A percentile compares a stretch with the other conserved stretches of the same genome.
phyloP scores from a whole-genome alignment of 1,140 invertebrate species.

The Halictus rubicundus region DNA sequence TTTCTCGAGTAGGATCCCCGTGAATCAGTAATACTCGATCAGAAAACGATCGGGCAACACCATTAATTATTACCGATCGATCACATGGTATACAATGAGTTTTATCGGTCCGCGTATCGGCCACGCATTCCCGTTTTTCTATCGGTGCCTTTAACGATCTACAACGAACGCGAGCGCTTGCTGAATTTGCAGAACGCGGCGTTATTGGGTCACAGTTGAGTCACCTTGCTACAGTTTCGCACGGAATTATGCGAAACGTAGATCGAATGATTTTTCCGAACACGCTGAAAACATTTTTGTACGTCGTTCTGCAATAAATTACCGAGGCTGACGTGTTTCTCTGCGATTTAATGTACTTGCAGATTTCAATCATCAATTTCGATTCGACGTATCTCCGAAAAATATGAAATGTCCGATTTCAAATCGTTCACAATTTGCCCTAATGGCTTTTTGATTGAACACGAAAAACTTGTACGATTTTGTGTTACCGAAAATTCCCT shows the following conservation, averaged over 20 bases:
- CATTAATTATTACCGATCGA: conserved; percentile 26
- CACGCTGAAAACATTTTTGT: too few relatives aligned
- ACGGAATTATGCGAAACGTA: not conserved
- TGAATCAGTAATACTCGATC: conserved; percentile 19
- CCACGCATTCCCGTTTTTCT: conserved; percentile 1
- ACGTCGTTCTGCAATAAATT: too few relatives aligned
- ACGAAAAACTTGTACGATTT: too few relatives aligned
- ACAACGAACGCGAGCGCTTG: not conserved
- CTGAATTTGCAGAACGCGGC: conserved; percentile 9
- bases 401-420: too few relatives aligned
- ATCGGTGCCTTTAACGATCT: conserved; percentile 14
- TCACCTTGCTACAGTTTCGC: not conserved
- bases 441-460: too few relatives aligned
- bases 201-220: not conserved
- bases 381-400: too few relatives aligned
- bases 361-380: too few relatives aligned
- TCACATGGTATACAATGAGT: conserved; percentile 5
- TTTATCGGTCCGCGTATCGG: conserved; percentile 45
- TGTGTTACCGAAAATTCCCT: too few relatives aligned
- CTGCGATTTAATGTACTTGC: too few relatives aligned
- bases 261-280: not conserved
- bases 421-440: too few relatives aligned
- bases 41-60: not conserved
- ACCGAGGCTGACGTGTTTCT: too few relatives aligned
- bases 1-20: conserved; percentile 3